Base-by-base conservation (phyloP, 2,113 vertebrate genomes). In the Clarias magur region DNA sequence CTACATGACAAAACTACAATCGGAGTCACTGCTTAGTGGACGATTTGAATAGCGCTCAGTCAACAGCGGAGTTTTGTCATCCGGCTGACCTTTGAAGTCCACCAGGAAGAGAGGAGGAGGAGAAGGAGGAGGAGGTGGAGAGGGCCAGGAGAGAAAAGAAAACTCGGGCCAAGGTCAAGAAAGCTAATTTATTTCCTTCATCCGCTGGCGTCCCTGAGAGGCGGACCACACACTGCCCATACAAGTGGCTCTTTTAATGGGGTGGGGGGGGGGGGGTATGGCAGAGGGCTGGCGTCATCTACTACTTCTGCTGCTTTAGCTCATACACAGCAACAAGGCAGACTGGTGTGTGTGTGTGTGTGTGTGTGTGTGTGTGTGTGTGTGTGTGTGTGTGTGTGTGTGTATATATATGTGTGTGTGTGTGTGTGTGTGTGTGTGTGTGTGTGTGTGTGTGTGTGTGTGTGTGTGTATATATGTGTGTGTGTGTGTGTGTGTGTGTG, bases 151-250 rank as follows among this genome's bases (percentile, higher is more conserved):
- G 88, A 90, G 89, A 91, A 93, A 93, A 90, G 92, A 91, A 94
- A 95, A 93, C 93, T 93, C 91, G 90, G 93, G 92, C 94, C 94
- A 94, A 95, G 94, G 95, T 95, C 94, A 95, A 94, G 93, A 95
- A 94, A 95, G 94, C 94, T 93, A 94, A 95, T 95, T 95, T 95
- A 94, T 95, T 93, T 94, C 94, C 94, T 93, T 93, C 88, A 80
- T 93, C 92, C 92, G 91, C 92, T 90, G 91, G 89, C 57, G 91
- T 92, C 93, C 91, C 92, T 91, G 81, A 93, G 92, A 93, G 93
- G 89, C 90, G 87, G 93, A 94, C 94, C 94, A 95, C 94, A 95
- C 94, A 95, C 93, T 93, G 90, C 88, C 91, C 92, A 78, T 90
- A 92, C 91, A 91, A 91, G 90, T 90, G 91, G 91, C 90, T 86